phyloP scores from a whole-genome alignment of 2,888 invertebrate species.

The Nebria brevicollis region DNA sequence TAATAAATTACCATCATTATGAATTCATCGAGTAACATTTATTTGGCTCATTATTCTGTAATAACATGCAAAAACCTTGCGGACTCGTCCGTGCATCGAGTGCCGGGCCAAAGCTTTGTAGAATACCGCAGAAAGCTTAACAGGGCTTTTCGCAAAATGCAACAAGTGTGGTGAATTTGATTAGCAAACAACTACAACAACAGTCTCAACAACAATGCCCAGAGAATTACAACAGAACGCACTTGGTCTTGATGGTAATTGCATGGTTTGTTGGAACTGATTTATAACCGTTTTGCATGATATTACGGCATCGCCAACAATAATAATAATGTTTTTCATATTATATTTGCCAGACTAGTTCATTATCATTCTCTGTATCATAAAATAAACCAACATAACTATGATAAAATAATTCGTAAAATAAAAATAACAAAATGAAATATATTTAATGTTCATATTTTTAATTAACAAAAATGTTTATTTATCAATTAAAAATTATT shows the following conservation, averaged over 20 bases:
- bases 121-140: background rate
- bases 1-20: constrained; percentile 38
- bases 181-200: constrained; percentile 20
- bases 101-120: background rate
- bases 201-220: background rate
- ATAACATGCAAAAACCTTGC: constrained; percentile 40
- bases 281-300: constrained; percentile 27
- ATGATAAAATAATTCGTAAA: too few species aligned
- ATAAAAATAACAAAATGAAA: too few species aligned
- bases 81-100: background rate
- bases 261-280: constrained; percentile 2
- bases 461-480: too few species aligned
- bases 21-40: constrained; percentile 32
- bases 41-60: constrained; percentile 44
- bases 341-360: background rate
- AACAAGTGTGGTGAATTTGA: constrained; percentile 39
- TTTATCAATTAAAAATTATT: too few species aligned
- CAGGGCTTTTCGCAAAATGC: constrained; percentile 7
- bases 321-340: constrained; percentile 28
- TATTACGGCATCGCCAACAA: constrained; percentile 17
- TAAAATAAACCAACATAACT: too few species aligned
- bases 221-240: background rate
- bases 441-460: too few species aligned
- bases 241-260: background rate
- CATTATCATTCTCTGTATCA: background rate